These are phyloP conservation scores for Argyresthia albistria DNA, from an alignment of 2,888 invertebrate species.

Conservation along the genomic window DNA sequence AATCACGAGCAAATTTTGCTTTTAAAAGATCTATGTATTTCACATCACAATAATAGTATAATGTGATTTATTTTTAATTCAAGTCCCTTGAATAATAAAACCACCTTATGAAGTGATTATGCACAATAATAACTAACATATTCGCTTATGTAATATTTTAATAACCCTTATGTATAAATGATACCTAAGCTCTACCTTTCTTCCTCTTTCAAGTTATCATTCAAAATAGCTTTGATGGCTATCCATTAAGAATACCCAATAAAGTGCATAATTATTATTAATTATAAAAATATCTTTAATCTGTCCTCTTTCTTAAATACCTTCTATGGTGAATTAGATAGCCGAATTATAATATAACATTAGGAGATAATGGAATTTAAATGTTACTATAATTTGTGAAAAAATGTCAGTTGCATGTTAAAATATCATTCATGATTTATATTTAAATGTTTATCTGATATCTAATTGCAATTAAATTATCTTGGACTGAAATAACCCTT, in stretches of 20 bases:
- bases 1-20: slow-evolving; percentile 8
- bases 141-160: not conserved
- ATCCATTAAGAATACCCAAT: too few relatives aligned
- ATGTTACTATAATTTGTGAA: not conserved
- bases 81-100: not conserved
- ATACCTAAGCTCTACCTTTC: too few relatives aligned
- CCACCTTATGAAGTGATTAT: slow-evolving; percentile 11
- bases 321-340: too few relatives aligned
- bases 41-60: not conserved
- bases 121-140: slow-evolving; percentile 15
- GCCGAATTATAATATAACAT: too few relatives aligned
- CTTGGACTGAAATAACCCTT: slow-evolving; percentile 29
- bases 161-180: slow-evolving; percentile 4
- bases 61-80: not conserved
- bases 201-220: too few relatives aligned
- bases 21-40: not conserved
- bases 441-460: slow-evolving; percentile 12
- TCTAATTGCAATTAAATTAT: not conserved
- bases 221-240: too few relatives aligned
- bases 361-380: too few relatives aligned
- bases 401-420: not conserved
- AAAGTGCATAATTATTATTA: too few relatives aligned
- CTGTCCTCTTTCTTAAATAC: too few relatives aligned
- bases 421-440: slow-evolving; percentile 20
- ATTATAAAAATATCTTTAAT: too few relatives aligned